These are phyloP conservation scores for Mergus octosetaceus DNA, from an alignment of 2,797 vertebrate species.

Conservation along the genomic window DNA sequence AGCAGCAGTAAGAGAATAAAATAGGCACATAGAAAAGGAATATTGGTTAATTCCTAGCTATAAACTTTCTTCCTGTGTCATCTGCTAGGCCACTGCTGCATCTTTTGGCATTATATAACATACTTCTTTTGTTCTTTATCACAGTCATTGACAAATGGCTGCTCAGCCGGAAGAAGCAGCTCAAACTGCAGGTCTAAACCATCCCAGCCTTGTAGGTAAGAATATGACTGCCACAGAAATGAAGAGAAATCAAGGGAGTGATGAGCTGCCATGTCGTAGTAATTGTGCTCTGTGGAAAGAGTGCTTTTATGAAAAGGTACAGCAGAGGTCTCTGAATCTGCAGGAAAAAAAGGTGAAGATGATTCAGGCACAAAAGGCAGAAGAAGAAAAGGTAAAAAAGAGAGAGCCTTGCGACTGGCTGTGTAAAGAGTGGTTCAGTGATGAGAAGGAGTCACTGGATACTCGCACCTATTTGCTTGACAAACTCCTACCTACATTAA, in stretches of 20 bases:
- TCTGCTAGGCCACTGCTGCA: not conserved
- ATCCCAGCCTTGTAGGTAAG: not conserved
- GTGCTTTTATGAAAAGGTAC: constrained; percentile 68
- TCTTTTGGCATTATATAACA: not conserved
- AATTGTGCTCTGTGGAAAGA: constrained; percentile 59
- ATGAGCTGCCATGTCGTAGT: not conserved
- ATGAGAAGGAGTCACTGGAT: constrained; percentile 55
- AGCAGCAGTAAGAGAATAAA: constrained; percentile 17
- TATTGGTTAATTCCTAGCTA: not conserved
- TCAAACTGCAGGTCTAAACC: not conserved
- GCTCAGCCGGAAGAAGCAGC: not conserved
- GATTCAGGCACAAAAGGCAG: constrained; percentile 38
- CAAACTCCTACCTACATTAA: constrained; percentile 77
- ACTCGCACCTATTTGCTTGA: constrained; percentile 77
- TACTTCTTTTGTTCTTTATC: not conserved
- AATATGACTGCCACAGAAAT: not conserved
- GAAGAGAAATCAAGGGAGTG: not conserved
- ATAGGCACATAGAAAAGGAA: not conserved
- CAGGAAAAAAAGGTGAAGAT: constrained; percentile 65
- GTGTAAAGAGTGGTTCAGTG: constrained; percentile 75
- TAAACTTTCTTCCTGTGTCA: not conserved
- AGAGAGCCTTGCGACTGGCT: constrained; percentile 63
- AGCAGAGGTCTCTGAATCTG: constrained; percentile 69
- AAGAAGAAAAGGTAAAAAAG: constrained; percentile 54
- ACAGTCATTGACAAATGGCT: constrained; percentile 32